Percentiles rank a stretch among this genome's conserved stretches.
Conservation (phyloP, 2,113 vertebrate genomes). For the Grantiella picta region DNA sequence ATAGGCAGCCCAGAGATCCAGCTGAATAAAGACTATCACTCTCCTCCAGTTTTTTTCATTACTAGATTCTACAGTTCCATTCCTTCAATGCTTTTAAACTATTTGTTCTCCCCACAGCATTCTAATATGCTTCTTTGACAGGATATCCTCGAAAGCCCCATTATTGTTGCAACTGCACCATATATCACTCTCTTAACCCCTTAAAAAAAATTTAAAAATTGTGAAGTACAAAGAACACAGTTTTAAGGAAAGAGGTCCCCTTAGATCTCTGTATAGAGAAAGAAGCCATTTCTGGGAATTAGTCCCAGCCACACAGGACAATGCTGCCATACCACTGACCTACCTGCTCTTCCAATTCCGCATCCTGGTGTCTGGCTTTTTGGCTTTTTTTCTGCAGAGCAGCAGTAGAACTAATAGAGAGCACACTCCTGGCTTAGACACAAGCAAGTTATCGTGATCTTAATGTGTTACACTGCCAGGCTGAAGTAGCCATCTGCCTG, state of each 20-base stretch:
- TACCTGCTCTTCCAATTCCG: neutral
- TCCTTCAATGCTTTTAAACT: neutral
- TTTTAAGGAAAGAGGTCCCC: neutral
- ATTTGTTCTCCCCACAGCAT: neutral
- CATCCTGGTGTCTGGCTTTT: rapidly evolving
- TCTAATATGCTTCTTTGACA: neutral
- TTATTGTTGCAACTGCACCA: neutral
- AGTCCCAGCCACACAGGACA: neutral
- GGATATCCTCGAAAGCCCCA: neutral
- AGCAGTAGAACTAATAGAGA: neutral
- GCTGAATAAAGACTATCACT: neutral
- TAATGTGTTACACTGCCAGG: neutral
- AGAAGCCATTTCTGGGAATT: neutral
- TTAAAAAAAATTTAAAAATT: neutral
- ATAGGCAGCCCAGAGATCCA: neutral
- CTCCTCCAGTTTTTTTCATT: neutral
- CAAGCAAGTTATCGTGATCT: neutral
- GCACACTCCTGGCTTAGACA: neutral
- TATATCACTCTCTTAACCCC: neutral
- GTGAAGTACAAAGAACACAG: neutral
- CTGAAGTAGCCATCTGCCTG: slow-evolving; percentile 45
- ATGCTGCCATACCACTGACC: neutral
- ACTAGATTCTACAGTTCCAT: neutral
- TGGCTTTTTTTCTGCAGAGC: neutral
- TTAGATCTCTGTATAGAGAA: neutral